Conservation (phyloP, 2,113 vertebrate genomes). For the Campylomormyrus tamandua region DNA sequence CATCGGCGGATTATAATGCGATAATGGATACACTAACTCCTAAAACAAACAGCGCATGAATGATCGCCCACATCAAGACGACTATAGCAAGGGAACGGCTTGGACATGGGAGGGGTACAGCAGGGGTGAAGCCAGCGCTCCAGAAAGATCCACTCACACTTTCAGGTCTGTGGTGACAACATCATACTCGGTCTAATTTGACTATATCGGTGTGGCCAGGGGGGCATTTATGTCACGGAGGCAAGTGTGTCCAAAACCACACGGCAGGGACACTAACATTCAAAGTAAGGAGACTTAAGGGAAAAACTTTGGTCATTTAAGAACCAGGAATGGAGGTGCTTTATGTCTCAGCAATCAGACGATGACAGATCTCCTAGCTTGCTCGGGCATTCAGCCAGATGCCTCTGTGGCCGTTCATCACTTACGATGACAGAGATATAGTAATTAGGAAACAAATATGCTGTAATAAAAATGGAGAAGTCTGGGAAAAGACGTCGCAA, state of each 20-base stretch:
- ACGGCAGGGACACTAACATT: not conserved
- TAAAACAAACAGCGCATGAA: slow-evolving; percentile 41
- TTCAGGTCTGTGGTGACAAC: not conserved
- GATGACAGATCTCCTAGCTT: not conserved
- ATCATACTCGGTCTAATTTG: not conserved
- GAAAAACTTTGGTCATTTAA: not conserved
- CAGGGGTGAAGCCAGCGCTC: slow-evolving; percentile 10
- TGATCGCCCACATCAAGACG: slow-evolving; percentile 27
- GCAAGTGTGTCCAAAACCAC: not conserved
- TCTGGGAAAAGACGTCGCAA: not conserved
- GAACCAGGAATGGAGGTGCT: not conserved
- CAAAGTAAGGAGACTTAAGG: not conserved
- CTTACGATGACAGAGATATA: not conserved
- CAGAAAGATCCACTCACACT: not conserved
- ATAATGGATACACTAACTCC: slow-evolving; percentile 38
- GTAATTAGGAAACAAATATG: not conserved
- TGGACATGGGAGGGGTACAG: slow-evolving; percentile 26
- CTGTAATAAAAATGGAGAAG: not conserved
- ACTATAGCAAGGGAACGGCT: slow-evolving; percentile 24
- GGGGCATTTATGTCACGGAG: not conserved
- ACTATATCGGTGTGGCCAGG: not conserved
- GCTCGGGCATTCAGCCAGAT: not conserved
- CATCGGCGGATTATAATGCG: slow-evolving; percentile 31
- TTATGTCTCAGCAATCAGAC: not conserved
- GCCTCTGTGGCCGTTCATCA: not conserved